Evolutionary conservation across 2,113 vertebrate genomes (phyloP).

Genomic region (Crotalus viridis): DNA sequence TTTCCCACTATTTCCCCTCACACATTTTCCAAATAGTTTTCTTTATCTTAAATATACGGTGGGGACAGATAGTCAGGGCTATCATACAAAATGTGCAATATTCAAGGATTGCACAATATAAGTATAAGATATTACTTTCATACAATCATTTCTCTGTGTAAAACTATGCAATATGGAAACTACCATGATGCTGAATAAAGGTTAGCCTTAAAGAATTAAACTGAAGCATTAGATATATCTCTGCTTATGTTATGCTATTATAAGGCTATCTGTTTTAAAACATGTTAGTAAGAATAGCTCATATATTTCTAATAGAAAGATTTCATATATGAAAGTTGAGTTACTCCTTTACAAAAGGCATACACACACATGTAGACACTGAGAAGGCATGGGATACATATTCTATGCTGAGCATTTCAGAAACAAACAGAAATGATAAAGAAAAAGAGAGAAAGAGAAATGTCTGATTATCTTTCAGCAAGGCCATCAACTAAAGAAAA

Average conservation of each 20-base stretch:
- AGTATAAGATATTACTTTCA: constrained; percentile 41
- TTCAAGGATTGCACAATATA: constrained; percentile 49
- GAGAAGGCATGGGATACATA: constrained; percentile 68
- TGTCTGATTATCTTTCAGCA: constrained; percentile 89
- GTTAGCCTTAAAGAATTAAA: constrained; percentile 39
- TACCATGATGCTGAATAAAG: constrained; percentile 25
- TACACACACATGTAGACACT: constrained; percentile 53
- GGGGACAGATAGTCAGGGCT: constrained; percentile 32
- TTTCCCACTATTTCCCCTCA: not conserved
- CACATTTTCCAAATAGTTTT: constrained; percentile 7
- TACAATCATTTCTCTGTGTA: constrained; percentile 41
- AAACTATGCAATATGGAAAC: constrained; percentile 40
- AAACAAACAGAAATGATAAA: constrained; percentile 62
- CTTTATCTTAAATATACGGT: constrained; percentile 44
- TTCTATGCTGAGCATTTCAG: constrained; percentile 65
- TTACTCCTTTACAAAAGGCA: constrained; percentile 41
- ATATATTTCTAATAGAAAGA: constrained; percentile 57
- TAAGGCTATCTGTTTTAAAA: constrained; percentile 37
- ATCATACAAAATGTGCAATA: constrained; percentile 36
- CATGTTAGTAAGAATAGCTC: constrained; percentile 36
- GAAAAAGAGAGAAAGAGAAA: constrained; percentile 53
- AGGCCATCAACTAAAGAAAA: constrained; percentile 76
- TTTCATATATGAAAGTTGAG: constrained; percentile 61
- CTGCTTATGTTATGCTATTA: constrained; percentile 27
- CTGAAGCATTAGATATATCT: constrained; percentile 39